phyloP scores from a whole-genome alignment of 2,888 invertebrate species.

The Drosophila helvetica region DNA sequence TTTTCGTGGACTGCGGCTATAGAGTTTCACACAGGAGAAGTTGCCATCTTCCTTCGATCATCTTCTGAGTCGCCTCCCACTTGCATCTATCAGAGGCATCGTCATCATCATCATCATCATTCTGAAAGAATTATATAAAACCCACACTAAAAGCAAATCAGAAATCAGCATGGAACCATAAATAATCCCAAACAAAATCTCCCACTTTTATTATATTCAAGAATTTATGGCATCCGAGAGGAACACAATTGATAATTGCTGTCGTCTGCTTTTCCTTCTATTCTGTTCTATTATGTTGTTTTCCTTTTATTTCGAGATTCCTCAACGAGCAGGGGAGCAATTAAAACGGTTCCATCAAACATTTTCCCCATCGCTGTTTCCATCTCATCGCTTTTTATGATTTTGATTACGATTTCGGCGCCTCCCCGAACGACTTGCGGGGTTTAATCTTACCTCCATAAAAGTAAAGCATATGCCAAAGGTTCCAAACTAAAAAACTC shows the following conservation, averaged over 20 bases:
- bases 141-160: slow-evolving; percentile 29
- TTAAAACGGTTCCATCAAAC: slow-evolving; percentile 66
- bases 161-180: slow-evolving; percentile 59
- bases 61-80: slow-evolving; percentile 19
- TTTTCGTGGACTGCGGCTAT: slow-evolving; percentile 37
- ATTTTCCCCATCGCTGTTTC: slow-evolving; percentile 46
- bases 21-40: slow-evolving; percentile 23
- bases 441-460: slow-evolving; percentile 49
- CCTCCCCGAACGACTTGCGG: slow-evolving; percentile 58
- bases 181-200: slow-evolving; percentile 66
- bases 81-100: slow-evolving; percentile 1
- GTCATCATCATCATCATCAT: neutral
- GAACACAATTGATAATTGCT: slow-evolving; percentile 74
- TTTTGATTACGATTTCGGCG: slow-evolving; percentile 79
- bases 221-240: slow-evolving; percentile 68
- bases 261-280: slow-evolving; percentile 44
- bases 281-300: slow-evolving; percentile 8
- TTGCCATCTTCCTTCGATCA: slow-evolving; percentile 31
- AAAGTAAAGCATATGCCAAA: slow-evolving; percentile 50
- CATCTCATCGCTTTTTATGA: slow-evolving; percentile 58
- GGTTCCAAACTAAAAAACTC: slow-evolving; percentile 52
- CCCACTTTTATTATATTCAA: slow-evolving; percentile 65
- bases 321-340: slow-evolving; percentile 49
- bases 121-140: slow-evolving; percentile 45
- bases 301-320: slow-evolving; percentile 6